These are phyloP conservation scores for Gonatopus flavifemur DNA, from an alignment of 1,140 invertebrate genomes.

Conservation along the genomic window DNA sequence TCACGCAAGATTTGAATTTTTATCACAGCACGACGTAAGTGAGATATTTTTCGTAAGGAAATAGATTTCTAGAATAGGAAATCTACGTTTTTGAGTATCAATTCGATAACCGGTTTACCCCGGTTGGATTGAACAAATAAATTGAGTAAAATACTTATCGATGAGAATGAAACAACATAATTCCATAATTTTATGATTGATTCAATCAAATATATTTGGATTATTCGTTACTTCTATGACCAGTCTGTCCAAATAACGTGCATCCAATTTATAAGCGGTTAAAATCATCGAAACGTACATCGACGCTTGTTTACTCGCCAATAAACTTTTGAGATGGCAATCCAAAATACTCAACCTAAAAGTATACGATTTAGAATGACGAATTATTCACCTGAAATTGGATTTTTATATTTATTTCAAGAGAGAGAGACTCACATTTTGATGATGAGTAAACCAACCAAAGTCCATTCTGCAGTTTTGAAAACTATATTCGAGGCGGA, in stretches of 20 bases:
- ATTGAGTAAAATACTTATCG: no score
- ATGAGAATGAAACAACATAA: not conserved
- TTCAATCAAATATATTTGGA: not conserved
- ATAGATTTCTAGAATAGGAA: no score
- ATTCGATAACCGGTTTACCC: no score
- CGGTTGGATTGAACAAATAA: no score
- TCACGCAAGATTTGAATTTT: no score
- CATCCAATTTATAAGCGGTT: slow-evolving; percentile 52
- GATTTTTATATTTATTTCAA: not conserved
- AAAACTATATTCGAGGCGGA: slow-evolving; percentile 55
- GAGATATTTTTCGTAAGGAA: no score
- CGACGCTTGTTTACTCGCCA: slow-evolving; percentile 40
- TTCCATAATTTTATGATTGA: slow-evolving; percentile 4
- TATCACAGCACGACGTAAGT: no score
- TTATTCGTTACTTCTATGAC: slow-evolving; percentile 27
- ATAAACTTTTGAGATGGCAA: slow-evolving; percentile 34
- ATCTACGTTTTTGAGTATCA: no score
- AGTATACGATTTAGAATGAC: slow-evolving; percentile 23
- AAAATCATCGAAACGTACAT: slow-evolving; percentile 54
- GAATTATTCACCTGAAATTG: not conserved
- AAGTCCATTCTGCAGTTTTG: slow-evolving; percentile 54
- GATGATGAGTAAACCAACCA: slow-evolving; percentile 53
- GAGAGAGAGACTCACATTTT: slow-evolving; percentile 58
- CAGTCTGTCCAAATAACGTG: slow-evolving; percentile 50
- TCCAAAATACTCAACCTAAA: slow-evolving; percentile 51